These are phyloP conservation scores for Arenicola marina DNA, from an alignment of 2,888 invertebrate genomes.

Conservation along the genomic window DNA sequence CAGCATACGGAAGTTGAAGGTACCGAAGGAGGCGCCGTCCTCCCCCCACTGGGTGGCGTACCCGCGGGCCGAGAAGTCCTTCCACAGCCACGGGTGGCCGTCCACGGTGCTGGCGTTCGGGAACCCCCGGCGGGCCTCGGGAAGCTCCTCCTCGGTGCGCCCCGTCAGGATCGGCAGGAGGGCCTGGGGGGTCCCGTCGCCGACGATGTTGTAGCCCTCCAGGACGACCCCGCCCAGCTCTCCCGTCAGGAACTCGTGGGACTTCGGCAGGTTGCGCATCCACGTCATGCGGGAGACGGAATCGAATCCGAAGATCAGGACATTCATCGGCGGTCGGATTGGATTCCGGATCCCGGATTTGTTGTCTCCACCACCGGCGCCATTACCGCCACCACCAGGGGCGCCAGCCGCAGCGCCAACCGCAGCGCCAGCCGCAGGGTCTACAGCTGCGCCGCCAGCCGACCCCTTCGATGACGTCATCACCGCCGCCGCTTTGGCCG, in stretches of 20 bases:
- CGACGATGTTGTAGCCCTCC: slow-evolving; percentile 40
- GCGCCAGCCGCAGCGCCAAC: neutral
- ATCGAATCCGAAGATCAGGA: slow-evolving; percentile 82
- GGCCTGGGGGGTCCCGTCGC: slow-evolving; percentile 38
- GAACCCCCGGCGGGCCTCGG: slow-evolving; percentile 29
- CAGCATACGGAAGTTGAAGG: slow-evolving; percentile 86
- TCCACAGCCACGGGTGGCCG: slow-evolving; percentile 85
- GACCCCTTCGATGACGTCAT: too few relatives aligned
- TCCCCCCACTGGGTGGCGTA: slow-evolving; percentile 80
- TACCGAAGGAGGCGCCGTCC: slow-evolving; percentile 81
- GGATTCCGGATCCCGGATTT: neutral
- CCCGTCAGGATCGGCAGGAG: slow-evolving; percentile 39
- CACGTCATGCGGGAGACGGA: slow-evolving; percentile 76
- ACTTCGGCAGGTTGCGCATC: slow-evolving; percentile 50
- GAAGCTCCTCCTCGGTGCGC: slow-evolving; percentile 31
- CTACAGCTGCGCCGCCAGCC: neutral
- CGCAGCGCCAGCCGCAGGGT: neutral
- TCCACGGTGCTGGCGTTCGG: slow-evolving; percentile 71
- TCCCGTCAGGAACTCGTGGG: slow-evolving; percentile 47
- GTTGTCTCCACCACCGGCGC: neutral
- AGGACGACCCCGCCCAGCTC: slow-evolving; percentile 43
- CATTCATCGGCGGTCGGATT: slow-evolving; percentile 17
- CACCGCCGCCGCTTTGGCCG: neutral
- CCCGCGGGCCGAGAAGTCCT: slow-evolving; percentile 68
- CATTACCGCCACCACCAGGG: too few relatives aligned